Percentiles rank a stretch among this genome's conserved stretches.
These are phyloP conservation scores for Asteroscopus sphinx DNA, from an alignment of 2,888 invertebrate species.

Conservation along the genomic window DNA sequence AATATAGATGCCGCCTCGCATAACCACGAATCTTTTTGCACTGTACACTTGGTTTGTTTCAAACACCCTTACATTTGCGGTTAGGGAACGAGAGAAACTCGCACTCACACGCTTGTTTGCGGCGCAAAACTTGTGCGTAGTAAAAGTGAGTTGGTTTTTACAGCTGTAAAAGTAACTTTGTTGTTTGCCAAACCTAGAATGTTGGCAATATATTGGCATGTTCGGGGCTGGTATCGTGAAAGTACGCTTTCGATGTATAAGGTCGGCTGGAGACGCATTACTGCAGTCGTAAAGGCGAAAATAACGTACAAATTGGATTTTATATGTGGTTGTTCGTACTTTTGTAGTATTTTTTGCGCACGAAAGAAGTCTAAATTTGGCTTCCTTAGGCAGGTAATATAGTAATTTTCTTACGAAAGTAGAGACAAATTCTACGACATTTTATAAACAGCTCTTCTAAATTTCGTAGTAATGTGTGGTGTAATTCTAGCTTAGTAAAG, in stretches of 20 bases:
- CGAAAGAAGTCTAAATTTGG: too few relatives aligned
- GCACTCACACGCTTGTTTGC: not conserved
- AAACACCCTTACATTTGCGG: slow-evolving; percentile 25
- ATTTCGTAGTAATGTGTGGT: too few relatives aligned
- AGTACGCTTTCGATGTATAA: slow-evolving; percentile 11
- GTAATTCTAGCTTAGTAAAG: too few relatives aligned
- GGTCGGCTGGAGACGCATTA: slow-evolving; percentile 6
- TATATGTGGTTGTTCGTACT: not conserved
- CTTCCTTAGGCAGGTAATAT: not conserved
- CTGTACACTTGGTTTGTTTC: slow-evolving; percentile 23
- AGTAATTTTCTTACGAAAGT: not conserved
- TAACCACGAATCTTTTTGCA: slow-evolving; percentile 37
- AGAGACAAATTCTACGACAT: not conserved
- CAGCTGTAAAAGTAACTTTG: slow-evolving; percentile 14
- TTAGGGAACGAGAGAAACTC: slow-evolving; percentile 2
- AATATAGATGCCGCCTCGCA: slow-evolving; percentile 50
- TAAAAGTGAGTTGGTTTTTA: not conserved
- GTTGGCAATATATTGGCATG: slow-evolving; percentile 26
- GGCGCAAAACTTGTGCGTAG: not conserved
- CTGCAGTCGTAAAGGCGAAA: slow-evolving; percentile 3
- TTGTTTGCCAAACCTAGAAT: slow-evolving; percentile 9
- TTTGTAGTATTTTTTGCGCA: not conserved
- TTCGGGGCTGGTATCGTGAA: slow-evolving; percentile 7
- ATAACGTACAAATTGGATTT: slow-evolving; percentile 9
- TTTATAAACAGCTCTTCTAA: not conserved